Base-by-base conservation (phyloP, 2,888 invertebrate species). In the Strigamia maritima region DNA sequence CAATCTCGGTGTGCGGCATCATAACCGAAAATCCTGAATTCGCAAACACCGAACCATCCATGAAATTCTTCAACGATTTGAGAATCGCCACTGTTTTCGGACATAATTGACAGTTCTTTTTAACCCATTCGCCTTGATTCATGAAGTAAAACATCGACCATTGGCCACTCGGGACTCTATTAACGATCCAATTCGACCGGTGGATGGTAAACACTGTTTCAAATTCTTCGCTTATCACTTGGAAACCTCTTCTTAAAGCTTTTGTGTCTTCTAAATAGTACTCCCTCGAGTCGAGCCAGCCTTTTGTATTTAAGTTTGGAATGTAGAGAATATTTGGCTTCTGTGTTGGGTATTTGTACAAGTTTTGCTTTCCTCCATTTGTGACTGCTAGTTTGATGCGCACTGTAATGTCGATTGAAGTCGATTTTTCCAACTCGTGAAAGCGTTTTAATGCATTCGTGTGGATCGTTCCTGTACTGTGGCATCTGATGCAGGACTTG, bases 121-220 rank as follows among this genome's bases (percentile, higher is more conserved):
- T 28, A 3, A 75, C 14, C 19, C 28, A 76, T 10, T 28, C 44
- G 40, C 79, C 79, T 31, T 79, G 79, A 75, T 79, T 76, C n/a
- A 77, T 28, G 10, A 79, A 24, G 38, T 79, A 38, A 49, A 49
- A 79, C n/a, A 79, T 31, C 3, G 35, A 16, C 79, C 79, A 79
- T 22, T 78, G 2, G 1, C 78, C 78, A 8, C 12, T 19, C 16
- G 78, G 60, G 7, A 78, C 78, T n/a, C 4, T n/a, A n/a, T 78
- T 78, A 3, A 6, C n/a, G 2, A 22, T 10, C 78, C 78, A 78
- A 60, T 16, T n/a, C n/a, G 44, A 16, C 44, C 16, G 44, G 44
- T 44, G 3, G 2, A 44, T 6, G 4, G 44, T 70, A 16, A 26
- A 75, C 2, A 31, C 19, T 19, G 2, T 31, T 12, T 19, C 19